These are phyloP conservation scores for Nymphalis polychloros DNA, from an alignment of 2,888 invertebrate genomes.

Conservation along the genomic window DNA sequence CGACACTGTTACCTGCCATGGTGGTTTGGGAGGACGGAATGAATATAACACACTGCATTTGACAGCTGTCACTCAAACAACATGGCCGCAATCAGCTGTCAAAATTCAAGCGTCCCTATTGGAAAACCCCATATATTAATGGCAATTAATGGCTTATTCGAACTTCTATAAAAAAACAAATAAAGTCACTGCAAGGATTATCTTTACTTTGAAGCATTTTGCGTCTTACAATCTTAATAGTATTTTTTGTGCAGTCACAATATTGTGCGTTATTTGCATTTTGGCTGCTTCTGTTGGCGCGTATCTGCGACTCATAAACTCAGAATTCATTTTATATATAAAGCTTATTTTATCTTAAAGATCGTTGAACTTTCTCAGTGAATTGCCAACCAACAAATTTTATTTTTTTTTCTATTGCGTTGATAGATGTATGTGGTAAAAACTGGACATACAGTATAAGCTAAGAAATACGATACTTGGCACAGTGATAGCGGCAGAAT, in stretches of 20 bases:
- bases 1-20: too few relatives aligned
- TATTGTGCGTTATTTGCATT: conserved; percentile 61
- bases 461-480: too few relatives aligned
- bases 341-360: background rate
- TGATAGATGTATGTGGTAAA: background rate
- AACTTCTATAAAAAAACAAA: background rate
- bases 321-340: conserved; percentile 40
- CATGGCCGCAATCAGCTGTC: too few relatives aligned
- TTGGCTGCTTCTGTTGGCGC: conserved; percentile 63
- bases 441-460: too few relatives aligned
- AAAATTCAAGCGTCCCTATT: too few relatives aligned
- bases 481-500: too few relatives aligned
- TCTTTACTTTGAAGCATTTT: conserved; percentile 2
- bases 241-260: conserved; percentile 25
- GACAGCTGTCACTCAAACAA: too few relatives aligned
- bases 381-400: background rate
- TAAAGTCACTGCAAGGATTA: background rate
- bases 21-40: too few relatives aligned
- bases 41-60: too few relatives aligned
- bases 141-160: too few relatives aligned
- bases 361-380: background rate
- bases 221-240: conserved; percentile 12
- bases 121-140: too few relatives aligned
- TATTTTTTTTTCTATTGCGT: background rate
- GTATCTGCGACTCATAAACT: conserved; percentile 49